phyloP scores from a whole-genome alignment of 30 jellyfish, hydroid and myxozoan genomes.

The Sanderia malayensis region DNA sequence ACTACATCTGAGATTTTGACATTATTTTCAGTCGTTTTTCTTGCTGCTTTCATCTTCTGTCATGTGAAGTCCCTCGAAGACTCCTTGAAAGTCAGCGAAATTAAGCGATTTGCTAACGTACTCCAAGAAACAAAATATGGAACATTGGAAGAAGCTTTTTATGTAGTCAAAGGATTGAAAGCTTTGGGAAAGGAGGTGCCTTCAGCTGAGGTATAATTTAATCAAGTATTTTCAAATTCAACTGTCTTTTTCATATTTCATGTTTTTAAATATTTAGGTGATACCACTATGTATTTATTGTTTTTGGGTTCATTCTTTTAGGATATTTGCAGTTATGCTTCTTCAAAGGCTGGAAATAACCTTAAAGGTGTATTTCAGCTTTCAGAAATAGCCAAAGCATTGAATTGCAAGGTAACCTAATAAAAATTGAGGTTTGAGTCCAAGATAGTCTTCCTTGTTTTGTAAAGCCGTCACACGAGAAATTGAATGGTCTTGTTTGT shows the following conservation, averaged over 20 bases:
- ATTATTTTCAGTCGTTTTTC: too few relatives aligned
- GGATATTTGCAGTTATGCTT: constrained; percentile 65
- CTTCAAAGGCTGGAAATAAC: constrained; percentile 26
- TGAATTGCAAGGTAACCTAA: constrained; percentile 72
- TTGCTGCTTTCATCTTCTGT: too few relatives aligned
- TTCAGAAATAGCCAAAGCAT: constrained; percentile 67
- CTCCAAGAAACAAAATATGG: constrained; percentile 33
- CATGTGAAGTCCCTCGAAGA: too few relatives aligned
- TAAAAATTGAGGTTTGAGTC: too few relatives aligned
- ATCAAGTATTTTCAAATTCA: not conserved
- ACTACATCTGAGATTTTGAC: too few relatives aligned
- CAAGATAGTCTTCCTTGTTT: too few relatives aligned
- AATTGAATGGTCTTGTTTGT: too few relatives aligned
- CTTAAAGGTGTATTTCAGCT: constrained; percentile 48
- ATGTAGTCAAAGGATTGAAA: constrained; percentile 65
- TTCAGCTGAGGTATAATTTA: constrained; percentile 45
- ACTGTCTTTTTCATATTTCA: not conserved
- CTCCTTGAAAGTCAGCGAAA: constrained; percentile 43
- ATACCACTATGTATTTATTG: not conserved
- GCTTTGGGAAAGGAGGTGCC: constrained; percentile 78
- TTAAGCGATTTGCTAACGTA: constrained; percentile 18
- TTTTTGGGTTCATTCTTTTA: not conserved
- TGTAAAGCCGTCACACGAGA: too few relatives aligned
- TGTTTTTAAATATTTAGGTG: not conserved
- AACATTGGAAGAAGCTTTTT: constrained; percentile 48